Evolutionary conservation across 2,888 invertebrate genomes (phyloP), one percentile per base, ranked within the genome.

Genomic region (Drosophila phalerata): DNA sequence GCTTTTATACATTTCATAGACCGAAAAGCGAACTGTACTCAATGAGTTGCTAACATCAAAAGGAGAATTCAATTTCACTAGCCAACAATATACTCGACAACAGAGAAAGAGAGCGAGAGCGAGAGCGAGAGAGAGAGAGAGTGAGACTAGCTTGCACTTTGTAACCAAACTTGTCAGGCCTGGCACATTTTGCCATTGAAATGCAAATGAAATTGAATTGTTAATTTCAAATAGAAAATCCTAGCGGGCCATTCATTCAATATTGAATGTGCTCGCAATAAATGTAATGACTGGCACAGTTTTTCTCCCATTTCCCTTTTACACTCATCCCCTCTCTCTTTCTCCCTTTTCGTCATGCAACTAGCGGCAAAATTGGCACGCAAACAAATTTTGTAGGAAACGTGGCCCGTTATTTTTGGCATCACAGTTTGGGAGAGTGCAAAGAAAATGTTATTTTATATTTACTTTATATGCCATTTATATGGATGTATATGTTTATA

Each of bases 181-280:
- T 60, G 83, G 48, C 73, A 82, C 84, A 79, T 83, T 88, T 69
- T 48, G 75, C 81, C 89, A 89, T 85, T 85, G 86, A 85, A 85
- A 85, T 85, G 90, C 86, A 85, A 85, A 85, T 85, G 84, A 88
- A 85, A 89, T 85, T 85, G 90, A 85, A 89, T 85, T 85, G 85
- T 85, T 85, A 85, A 85, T 89, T 85, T 89, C 78, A 73, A 89
- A 84, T 84, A 85, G 84, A 78, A 89, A 86, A 86, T 89, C 88
- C 90, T 83, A 69, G 88, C 66, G 79, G 85, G 71, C 85, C 84
- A 84, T 84, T 88, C 89, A 81, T 89, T 79, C 88, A 89, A 88
- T 83, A 88, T 89, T 85, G 88, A 84, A 84, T 84, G 84, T 84
- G 88, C 77, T 88, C 75, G 81, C 90, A 85, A 84, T 84, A 84